These are phyloP conservation scores for Bagarius yarrelli DNA, from an alignment of 2,113 vertebrate genomes.

Conservation along the genomic window DNA sequence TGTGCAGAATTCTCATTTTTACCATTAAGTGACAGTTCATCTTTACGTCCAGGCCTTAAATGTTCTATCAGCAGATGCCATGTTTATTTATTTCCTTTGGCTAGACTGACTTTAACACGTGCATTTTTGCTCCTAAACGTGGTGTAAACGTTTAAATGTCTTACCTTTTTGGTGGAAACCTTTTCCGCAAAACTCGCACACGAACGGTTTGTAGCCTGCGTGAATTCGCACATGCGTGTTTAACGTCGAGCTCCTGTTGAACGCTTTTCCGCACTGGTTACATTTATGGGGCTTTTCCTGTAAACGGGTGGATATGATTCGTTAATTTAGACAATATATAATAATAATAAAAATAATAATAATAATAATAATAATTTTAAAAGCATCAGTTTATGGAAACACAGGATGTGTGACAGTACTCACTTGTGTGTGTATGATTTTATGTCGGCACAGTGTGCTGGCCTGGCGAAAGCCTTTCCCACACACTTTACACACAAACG, in stretches of 20 bases:
- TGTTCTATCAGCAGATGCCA: neutral
- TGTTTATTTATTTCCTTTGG: neutral
- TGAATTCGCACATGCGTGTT: slow-evolving; percentile 98
- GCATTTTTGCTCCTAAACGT: neutral
- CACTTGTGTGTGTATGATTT: slow-evolving; percentile 98
- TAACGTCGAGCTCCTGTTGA: slow-evolving; percentile 96
- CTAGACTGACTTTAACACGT: neutral
- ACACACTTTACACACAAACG: slow-evolving; percentile 97
- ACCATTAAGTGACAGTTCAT: slow-evolving; percentile 69
- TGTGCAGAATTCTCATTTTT: slow-evolving; percentile 65
- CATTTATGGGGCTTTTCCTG: slow-evolving; percentile 98
- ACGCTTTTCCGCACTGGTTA: slow-evolving; percentile 98
- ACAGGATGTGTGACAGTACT: neutral
- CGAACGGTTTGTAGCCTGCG: slow-evolving; percentile 97
- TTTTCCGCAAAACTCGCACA: slow-evolving; percentile 98
- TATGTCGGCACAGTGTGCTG: slow-evolving; percentile 93
- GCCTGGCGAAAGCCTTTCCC: slow-evolving; percentile 96
- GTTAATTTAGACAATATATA: neutral
- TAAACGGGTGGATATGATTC: neutral
- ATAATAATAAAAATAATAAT: slow-evolving; percentile 2
- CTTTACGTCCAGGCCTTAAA: slow-evolving; percentile 59
- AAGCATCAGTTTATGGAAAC: neutral
- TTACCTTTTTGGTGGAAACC: slow-evolving; percentile 99
- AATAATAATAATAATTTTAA: neutral
- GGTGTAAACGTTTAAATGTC: neutral